phyloP scores from a whole-genome alignment of 30 jellyfish, hydroid and myxozoan species.

The Pelagia noctiluca region DNA sequence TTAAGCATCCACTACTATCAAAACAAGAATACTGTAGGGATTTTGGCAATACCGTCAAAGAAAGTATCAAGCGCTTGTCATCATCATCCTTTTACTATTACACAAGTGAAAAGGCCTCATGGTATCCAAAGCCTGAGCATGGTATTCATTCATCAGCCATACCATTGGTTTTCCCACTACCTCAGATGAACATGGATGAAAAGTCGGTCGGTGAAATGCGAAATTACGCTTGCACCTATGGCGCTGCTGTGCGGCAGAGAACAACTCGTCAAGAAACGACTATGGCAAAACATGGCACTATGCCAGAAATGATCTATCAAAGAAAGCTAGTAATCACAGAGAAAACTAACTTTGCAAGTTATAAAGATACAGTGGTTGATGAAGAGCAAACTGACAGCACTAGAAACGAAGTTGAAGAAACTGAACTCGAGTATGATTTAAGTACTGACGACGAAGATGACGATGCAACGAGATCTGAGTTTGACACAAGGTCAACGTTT shows the following conservation, averaged over 20 bases:
- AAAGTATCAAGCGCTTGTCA: neutral
- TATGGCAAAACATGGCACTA: too few species aligned
- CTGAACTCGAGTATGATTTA: conserved; percentile 31
- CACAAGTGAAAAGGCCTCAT: neutral
- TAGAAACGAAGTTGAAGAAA: conserved; percentile 36
- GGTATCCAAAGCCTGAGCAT: neutral
- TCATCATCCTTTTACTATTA: neutral
- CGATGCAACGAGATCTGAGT: conserved; percentile 24
- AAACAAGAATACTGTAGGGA: neutral
- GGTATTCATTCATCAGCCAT: too few species aligned
- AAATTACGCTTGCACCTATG: too few species aligned
- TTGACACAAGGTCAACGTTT: conserved; percentile 7
- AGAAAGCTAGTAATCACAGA: conserved; percentile 34
- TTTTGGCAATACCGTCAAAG: neutral
- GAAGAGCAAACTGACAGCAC: conserved; percentile 34
- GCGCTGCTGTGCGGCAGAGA: conserved; percentile 19
- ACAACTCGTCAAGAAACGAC: too few species aligned
- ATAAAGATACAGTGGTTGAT: conserved; percentile 45
- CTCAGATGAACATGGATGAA: too few species aligned
- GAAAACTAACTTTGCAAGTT: conserved; percentile 29
- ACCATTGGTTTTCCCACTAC: too few species aligned
- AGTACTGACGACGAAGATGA: conserved; percentile 31
- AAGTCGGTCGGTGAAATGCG: too few species aligned
- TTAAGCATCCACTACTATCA: neutral
- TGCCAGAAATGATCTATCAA: too few species aligned